Base-by-base conservation (phyloP, 2,113 vertebrate genomes). In the Phalacrocorax brasilianus region DNA sequence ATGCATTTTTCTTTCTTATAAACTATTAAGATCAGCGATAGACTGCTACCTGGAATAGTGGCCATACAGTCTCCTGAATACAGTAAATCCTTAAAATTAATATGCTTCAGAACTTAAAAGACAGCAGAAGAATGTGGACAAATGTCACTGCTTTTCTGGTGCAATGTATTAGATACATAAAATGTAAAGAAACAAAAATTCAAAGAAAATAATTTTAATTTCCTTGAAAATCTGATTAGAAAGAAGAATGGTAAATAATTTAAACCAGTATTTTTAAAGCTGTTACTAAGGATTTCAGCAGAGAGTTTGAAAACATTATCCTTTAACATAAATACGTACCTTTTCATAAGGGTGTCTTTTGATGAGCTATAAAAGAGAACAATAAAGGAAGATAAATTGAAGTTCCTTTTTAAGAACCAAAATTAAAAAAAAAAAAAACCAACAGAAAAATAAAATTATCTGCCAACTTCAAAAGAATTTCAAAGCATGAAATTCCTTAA, bases 381-480 rank as follows among this genome's bases (percentile, higher is more conserved):
- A 74, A 83, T 35, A 94, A 50, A 44, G 35, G 50, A 76, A 88
- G 66, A 94, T 50, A 91, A 88, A 85, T 28, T 30, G 12, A 70
- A 83, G 35, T 55, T 77, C 17, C 11, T 79, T 76, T 74, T 59
- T 19, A 75, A 65, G 40, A 65, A 91, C 1, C 5, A 85, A 85
- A 93, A 73, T 49, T 93, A 4, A 52, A 76, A 93, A 66, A 4
- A 66, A 4, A 52, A 76, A 93, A 66, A 66, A 12, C 83, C 89
- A 96, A 8, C 11, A 82, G 61, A 73, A 80, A 87, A 91, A 92
- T 50, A 63, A 80, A 86, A 75, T 75, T 14, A 94, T 85, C 42
- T 88, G 35, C 20, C 23, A 85, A 67, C 90, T 83, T 94, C 81
- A 95, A 88, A 96, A 85, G 81, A 70, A 28, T 94, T 94, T 88